Conservation (phyloP, 2,797 vertebrate species). For the Falco cherrug region DNA sequence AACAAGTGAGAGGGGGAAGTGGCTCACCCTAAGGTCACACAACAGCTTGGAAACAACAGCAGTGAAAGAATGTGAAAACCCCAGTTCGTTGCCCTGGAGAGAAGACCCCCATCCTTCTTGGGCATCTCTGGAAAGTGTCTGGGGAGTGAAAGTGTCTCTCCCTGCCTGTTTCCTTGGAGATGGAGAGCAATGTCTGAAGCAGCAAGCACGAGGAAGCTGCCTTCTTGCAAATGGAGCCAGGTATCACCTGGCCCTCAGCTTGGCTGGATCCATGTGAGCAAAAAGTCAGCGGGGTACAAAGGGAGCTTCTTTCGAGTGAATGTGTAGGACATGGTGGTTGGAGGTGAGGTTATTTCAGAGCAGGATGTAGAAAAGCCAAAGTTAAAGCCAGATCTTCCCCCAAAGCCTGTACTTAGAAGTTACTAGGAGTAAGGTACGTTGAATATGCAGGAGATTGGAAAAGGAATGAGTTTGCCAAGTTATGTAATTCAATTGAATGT, state of each 20-base stretch:
- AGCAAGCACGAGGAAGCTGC: fast-evolving
- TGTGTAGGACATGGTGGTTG: background rate
- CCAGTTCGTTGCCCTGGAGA: background rate
- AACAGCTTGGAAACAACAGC: background rate
- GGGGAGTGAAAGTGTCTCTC: background rate
- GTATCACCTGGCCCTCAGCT: background rate
- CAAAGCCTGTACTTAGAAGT: background rate
- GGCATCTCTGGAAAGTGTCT: background rate
- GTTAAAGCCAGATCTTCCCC: background rate
- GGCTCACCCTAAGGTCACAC: background rate
- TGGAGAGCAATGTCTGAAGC: background rate
- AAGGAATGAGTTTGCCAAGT: conserved; percentile 35
- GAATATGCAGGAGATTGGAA: conserved; percentile 1
- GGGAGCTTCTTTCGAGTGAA: background rate
- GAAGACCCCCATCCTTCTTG: background rate
- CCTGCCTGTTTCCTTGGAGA: conserved; percentile 25
- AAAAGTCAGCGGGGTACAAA: background rate
- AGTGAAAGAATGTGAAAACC: background rate
- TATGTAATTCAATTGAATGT: conserved; percentile 20
- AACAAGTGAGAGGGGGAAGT: background rate
- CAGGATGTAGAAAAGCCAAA: background rate
- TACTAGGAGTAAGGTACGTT: background rate
- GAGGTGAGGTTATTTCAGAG: background rate
- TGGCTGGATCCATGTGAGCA: fast-evolving
- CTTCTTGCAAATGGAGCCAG: background rate